phyloP scores from a whole-genome alignment of 1,140 invertebrate genomes.

The Samia ricini region DNA sequence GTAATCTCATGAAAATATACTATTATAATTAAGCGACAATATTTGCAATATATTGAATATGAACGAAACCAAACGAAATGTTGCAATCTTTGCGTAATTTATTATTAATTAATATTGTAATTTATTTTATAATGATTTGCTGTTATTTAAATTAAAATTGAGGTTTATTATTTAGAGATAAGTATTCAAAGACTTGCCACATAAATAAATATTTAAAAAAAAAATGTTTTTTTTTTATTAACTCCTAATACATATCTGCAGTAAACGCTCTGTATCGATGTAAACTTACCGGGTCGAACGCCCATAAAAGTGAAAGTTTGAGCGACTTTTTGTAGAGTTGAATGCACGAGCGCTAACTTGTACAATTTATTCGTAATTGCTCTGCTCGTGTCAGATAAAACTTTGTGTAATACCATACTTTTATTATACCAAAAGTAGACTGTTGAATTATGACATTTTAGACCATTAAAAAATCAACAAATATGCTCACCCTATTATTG shows the following conservation, averaged over 20 bases:
- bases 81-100: conserved; percentile 50
- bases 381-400: background rate
- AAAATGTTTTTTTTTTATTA: background rate
- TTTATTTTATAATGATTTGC: conserved; percentile 34
- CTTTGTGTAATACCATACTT: background rate
- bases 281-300: background rate
- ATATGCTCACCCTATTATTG: background rate
- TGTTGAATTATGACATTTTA: conserved; percentile 3
- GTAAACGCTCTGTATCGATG: background rate
- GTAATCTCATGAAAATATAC: background rate
- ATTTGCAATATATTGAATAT: conserved; percentile 5
- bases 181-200: conserved; percentile 38
- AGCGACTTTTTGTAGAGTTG: conserved; percentile 26
- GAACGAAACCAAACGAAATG: conserved; percentile 55
- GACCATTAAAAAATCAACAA: background rate
- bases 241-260: background rate
- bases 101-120: conserved; percentile 42
- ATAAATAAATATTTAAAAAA: conserved; percentile 20
- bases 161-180: conserved; percentile 7
- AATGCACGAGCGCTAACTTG: conserved; percentile 15
- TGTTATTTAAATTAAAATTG: background rate
- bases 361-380: conserved; percentile 9
- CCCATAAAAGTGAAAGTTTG: conserved; percentile 34
- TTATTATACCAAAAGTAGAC: conserved; percentile 3
- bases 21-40: background rate